These are phyloP conservation scores for Escarpia spicata DNA, from an alignment of 2,888 invertebrate species.

Conservation along the genomic window DNA sequence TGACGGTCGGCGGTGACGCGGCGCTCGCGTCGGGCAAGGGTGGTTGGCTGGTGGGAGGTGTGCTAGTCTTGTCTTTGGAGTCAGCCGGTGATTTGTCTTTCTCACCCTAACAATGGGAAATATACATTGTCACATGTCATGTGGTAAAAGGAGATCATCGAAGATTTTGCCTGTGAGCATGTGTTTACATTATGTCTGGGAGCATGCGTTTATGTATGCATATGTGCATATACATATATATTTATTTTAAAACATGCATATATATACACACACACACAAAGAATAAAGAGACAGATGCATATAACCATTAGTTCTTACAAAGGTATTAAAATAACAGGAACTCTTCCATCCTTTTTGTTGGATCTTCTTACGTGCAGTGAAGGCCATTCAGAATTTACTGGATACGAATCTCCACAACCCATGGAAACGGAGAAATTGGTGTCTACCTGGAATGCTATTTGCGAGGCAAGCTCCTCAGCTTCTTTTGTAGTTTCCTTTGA, in stretches of 20 bases:
- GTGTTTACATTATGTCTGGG: not conserved
- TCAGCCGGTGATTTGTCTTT: slow-evolving; percentile 26
- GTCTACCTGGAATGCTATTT: slow-evolving; percentile 63
- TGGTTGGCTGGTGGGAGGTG: not conserved
- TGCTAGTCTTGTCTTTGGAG: slow-evolving; percentile 2
- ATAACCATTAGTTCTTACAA: not conserved
- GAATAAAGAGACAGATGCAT: not conserved
- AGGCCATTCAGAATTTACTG: no score
- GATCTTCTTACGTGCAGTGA: no score
- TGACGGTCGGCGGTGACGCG: not conserved
- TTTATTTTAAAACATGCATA: not conserved
- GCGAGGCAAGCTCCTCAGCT: slow-evolving; percentile 65
- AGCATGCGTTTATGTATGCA: no score
- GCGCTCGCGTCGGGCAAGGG: not conserved
- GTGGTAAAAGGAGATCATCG: not conserved
- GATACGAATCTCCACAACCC: no score
- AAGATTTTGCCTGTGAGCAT: not conserved
- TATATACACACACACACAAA: not conserved
- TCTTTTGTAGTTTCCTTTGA: slow-evolving; percentile 61
- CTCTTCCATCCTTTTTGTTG: no score
- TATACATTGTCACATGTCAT: not conserved
- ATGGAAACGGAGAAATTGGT: not conserved
- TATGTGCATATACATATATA: no score
- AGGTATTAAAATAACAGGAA: not conserved
- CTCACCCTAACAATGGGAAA: slow-evolving; percentile 24